A percentile compares a stretch with the other conserved stretches of the same genome.
These are phyloP conservation scores for Venusia cambrica DNA, from an alignment of 2,888 invertebrate genomes.

Conservation along the genomic window DNA sequence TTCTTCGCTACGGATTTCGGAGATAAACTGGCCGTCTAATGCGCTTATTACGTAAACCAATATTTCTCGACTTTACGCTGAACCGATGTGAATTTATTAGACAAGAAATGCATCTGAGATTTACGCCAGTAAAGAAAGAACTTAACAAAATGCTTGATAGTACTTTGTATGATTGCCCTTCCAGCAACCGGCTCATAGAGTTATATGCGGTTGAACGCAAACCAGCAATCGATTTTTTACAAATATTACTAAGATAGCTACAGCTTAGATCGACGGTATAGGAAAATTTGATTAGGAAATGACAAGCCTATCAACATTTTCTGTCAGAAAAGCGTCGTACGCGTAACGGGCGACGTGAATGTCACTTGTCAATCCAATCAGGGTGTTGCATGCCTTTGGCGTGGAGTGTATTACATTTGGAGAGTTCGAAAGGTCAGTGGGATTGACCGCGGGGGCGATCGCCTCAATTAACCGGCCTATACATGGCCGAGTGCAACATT, in stretches of 20 bases:
- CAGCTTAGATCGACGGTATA: no score
- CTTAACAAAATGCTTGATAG: no score
- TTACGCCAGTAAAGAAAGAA: no score
- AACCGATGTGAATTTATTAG: conserved; percentile 33
- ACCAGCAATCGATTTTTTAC: no score
- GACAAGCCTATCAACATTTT: conserved; percentile 33
- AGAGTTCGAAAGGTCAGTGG: conserved; percentile 43
- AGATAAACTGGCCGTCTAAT: conserved; percentile 57
- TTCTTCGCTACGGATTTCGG: conserved; percentile 50
- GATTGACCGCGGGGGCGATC: conserved; percentile 43
- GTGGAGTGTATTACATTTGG: conserved; percentile 29
- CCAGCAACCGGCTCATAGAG: no score
- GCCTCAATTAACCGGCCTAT: conserved; percentile 57
- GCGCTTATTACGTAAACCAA: conserved; percentile 57
- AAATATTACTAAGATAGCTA: no score
- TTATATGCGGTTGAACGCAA: no score
- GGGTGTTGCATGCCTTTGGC: conserved; percentile 31
- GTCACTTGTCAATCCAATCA: conserved; percentile 42
- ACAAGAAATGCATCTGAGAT: conserved; percentile 39
- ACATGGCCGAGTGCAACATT: conserved; percentile 35
- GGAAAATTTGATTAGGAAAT: conserved; percentile 33
- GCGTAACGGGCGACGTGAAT: conserved; percentile 30
- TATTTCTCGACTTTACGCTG: conserved; percentile 40
- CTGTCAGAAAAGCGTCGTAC: conserved; percentile 9
- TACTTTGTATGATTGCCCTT: no score